Evolutionary conservation across 2,888 invertebrate species (phyloP).

Genomic region (Hanleya hanleyi): DNA sequence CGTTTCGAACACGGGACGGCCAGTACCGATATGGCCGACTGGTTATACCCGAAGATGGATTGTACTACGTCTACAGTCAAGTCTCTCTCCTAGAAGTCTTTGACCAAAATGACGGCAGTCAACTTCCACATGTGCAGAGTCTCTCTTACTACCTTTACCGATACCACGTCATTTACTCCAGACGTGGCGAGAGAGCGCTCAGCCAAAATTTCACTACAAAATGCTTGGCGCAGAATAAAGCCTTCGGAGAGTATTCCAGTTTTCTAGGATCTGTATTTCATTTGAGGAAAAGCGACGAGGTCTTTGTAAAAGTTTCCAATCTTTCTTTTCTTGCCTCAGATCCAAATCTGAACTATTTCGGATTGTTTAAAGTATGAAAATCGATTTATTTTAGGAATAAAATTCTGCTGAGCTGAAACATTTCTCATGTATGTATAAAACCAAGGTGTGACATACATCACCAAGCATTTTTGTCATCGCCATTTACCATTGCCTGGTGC

Average conservation of each 20-base stretch:
- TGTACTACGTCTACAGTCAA: slow-evolving; percentile 66
- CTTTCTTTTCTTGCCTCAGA: slow-evolving; percentile 54
- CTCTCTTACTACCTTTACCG: slow-evolving; percentile 56
- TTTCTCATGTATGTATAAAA: too few species aligned
- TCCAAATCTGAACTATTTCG: slow-evolving; percentile 64
- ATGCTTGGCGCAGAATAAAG: slow-evolving; percentile 58
- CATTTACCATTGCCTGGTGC: too few species aligned
- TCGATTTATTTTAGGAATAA: slow-evolving; percentile 58
- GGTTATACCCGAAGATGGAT: slow-evolving; percentile 58
- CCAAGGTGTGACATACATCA: too few species aligned
- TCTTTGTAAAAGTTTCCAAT: slow-evolving; percentile 67
- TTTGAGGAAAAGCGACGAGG: slow-evolving; percentile 60
- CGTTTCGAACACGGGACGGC: slow-evolving; percentile 54
- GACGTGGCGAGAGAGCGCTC: slow-evolving; percentile 62
- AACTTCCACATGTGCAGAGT: slow-evolving; percentile 40
- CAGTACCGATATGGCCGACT: slow-evolving; percentile 59
- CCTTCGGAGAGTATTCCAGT: slow-evolving; percentile 65
- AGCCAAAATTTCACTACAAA: slow-evolving; percentile 64
- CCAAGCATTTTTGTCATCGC: too few species aligned
- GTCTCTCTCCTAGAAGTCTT: slow-evolving; percentile 58
- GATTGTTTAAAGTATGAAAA: slow-evolving; percentile 55
- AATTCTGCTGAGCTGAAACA: too few species aligned
- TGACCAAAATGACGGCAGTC: slow-evolving; percentile 33
- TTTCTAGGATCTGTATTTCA: slow-evolving; percentile 66
- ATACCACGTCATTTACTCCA: slow-evolving; percentile 62